Conservation (phyloP, 2,888 invertebrate species). For the Nephrotoma flavescens region DNA sequence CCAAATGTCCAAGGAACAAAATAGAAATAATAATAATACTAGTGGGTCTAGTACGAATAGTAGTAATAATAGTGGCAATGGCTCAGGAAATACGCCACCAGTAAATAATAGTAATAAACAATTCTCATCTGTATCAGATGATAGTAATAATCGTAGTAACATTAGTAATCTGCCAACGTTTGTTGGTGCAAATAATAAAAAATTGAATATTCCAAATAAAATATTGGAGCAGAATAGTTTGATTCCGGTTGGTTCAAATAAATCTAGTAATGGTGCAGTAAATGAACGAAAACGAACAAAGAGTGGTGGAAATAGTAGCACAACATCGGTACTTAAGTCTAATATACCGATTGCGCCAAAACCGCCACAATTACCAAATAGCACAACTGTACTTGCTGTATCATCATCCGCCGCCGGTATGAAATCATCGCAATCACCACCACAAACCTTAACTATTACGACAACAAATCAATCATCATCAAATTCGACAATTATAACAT, state of each 20-base stretch:
- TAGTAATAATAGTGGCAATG: constrained; percentile 8
- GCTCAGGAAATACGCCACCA: neutral
- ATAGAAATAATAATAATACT: constrained; percentile 1
- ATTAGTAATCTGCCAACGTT: neutral
- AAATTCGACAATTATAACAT: neutral
- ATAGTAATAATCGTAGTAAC: constrained; percentile 13
- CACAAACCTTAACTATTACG: neutral
- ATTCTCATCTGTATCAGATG: constrained; percentile 3
- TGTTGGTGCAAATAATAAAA: constrained; percentile 6
- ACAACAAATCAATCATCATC: constrained; percentile 1
- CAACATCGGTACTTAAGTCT: constrained; percentile 4
- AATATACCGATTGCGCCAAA: constrained; percentile 1
- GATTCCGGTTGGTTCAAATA: constrained; percentile 10
- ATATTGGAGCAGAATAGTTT: constrained; percentile 16
- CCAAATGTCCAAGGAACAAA: constrained; percentile 27
- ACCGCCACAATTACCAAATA: constrained; percentile 4
- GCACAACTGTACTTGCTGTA: constrained; percentile 6
- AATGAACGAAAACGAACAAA: constrained; percentile 9
- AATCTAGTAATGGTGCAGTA: constrained; percentile 6
- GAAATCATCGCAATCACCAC: neutral
- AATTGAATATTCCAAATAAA: constrained; percentile 15
- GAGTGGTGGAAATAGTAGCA: neutral
- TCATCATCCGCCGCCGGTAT: neutral
- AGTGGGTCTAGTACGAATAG: constrained; percentile 1
- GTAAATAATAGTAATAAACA: constrained; percentile 4